These are phyloP conservation scores for Silurus glanis DNA, from an alignment of 2,113 vertebrate species.

Conservation along the genomic window DNA sequence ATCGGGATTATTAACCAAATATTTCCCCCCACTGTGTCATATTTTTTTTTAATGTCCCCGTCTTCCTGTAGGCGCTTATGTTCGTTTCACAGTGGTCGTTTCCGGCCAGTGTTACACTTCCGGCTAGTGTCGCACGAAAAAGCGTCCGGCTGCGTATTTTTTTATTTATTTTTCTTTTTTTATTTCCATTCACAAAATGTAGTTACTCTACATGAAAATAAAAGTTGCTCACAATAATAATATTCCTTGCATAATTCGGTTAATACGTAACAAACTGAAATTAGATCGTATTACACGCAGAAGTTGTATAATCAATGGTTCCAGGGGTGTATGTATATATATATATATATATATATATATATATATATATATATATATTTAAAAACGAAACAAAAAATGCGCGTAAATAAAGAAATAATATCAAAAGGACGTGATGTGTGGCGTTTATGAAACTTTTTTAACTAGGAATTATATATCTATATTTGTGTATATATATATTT, in stretches of 20 bases:
- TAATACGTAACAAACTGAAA: too few relatives aligned
- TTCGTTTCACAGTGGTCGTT: slow-evolving; percentile 71
- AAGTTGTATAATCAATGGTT: too few relatives aligned
- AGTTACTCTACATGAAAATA: too few relatives aligned
- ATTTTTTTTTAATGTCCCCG: slow-evolving; percentile 60
- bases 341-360: too few relatives aligned
- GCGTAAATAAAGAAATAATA: not conserved
- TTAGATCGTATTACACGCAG: too few relatives aligned
- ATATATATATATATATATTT: too few relatives aligned
- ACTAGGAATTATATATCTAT: not conserved
- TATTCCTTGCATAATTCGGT: too few relatives aligned
- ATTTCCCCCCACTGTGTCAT: slow-evolving; percentile 68
- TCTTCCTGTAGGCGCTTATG: slow-evolving; percentile 64
- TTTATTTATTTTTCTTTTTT: not conserved
- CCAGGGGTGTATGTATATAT: too few relatives aligned
- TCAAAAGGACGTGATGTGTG: not conserved
- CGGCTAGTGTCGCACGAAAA: slow-evolving; percentile 65
- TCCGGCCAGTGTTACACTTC: slow-evolving; percentile 75
- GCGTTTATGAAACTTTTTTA: not conserved
- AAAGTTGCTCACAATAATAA: too few relatives aligned
- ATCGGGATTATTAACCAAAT: slow-evolving; percentile 50
- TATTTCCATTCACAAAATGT: not conserved
- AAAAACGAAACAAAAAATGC: not conserved
- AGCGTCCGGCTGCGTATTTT: slow-evolving; percentile 40
- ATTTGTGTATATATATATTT: not conserved